A percentile compares a stretch with the other conserved stretches of the same genome.
phyloP scores from a whole-genome alignment of 2,113 vertebrate genomes.

The Colistium nudipinnis region DNA sequence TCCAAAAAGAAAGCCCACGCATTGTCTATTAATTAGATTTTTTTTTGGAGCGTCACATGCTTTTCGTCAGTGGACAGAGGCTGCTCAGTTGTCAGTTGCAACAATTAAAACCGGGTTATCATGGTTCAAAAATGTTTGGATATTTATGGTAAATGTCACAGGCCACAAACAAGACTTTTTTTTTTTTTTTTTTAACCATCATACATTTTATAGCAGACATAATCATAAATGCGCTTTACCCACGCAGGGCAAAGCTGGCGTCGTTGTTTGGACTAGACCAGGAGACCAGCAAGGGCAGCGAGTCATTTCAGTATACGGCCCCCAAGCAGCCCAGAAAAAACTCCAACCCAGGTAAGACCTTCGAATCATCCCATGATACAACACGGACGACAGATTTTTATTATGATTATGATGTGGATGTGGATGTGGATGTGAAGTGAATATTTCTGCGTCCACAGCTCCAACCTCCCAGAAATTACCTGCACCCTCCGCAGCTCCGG shows the following conservation, averaged over 20 bases:
- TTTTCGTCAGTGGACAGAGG: neutral
- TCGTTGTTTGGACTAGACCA: constrained; percentile 94
- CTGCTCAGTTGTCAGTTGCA: neutral
- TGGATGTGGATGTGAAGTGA: neutral
- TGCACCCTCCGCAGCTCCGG: constrained; percentile 64
- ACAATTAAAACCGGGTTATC: too few species aligned
- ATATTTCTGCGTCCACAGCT: constrained; percentile 43
- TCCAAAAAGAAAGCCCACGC: neutral
- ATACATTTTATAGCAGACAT: neutral
- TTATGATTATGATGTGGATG: neutral
- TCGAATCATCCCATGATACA: neutral
- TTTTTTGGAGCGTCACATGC: neutral
- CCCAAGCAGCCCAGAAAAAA: constrained; percentile 94
- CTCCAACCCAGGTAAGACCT: constrained; percentile 84
- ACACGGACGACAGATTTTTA: too few species aligned
- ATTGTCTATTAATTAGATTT: neutral
- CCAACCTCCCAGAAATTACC: constrained; percentile 78
- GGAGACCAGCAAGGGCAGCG: constrained; percentile 85
- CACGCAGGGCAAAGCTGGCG: constrained; percentile 89
- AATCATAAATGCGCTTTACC: neutral
- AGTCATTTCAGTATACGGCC: constrained; percentile 96
- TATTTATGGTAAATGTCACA: too few species aligned
- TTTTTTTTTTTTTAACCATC: too few species aligned
- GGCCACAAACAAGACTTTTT: too few species aligned
- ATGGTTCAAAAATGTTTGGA: too few species aligned